Conservation (phyloP, 2,113 vertebrate species). For the Murina feae region DNA sequence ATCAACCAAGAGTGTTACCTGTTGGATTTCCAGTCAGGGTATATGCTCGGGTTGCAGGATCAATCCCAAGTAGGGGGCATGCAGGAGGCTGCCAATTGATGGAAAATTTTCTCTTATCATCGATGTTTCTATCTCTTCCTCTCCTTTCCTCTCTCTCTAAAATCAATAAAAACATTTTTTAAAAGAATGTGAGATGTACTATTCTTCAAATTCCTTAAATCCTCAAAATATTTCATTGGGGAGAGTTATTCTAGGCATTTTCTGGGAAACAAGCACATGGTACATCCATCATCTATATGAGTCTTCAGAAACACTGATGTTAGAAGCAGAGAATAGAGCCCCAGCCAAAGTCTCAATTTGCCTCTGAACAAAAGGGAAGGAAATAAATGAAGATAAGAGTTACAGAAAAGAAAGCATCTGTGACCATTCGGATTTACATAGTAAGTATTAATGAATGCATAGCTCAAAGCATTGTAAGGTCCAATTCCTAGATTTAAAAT, state of each 20-base stretch:
- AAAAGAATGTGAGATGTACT: slow-evolving; percentile 1
- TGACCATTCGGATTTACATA: neutral
- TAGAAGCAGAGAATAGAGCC: neutral
- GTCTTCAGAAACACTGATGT: neutral
- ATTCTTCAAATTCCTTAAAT: slow-evolving; percentile 61
- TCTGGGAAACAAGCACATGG: slow-evolving; percentile 11
- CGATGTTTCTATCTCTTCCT: too few relatives aligned
- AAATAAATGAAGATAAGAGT: neutral
- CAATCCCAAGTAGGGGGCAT: too few relatives aligned
- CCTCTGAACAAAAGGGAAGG: neutral
- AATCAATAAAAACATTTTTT: too few relatives aligned
- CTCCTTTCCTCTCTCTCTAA: too few relatives aligned
- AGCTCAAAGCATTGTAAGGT: neutral
- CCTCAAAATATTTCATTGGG: slow-evolving; percentile 34
- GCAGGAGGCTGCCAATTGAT: too few relatives aligned
- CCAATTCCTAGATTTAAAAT: neutral
- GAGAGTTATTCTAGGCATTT: slow-evolving; percentile 43
- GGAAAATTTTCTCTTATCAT: too few relatives aligned
- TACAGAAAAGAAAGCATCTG: neutral
- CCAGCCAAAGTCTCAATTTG: neutral
- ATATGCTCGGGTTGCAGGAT: too few relatives aligned
- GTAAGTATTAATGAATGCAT: neutral
- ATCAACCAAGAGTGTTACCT: too few relatives aligned
- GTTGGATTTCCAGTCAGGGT: too few relatives aligned
- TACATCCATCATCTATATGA: neutral